Base-by-base conservation (phyloP, 2,797 vertebrate genomes). In the Anguilla anguilla region DNA sequence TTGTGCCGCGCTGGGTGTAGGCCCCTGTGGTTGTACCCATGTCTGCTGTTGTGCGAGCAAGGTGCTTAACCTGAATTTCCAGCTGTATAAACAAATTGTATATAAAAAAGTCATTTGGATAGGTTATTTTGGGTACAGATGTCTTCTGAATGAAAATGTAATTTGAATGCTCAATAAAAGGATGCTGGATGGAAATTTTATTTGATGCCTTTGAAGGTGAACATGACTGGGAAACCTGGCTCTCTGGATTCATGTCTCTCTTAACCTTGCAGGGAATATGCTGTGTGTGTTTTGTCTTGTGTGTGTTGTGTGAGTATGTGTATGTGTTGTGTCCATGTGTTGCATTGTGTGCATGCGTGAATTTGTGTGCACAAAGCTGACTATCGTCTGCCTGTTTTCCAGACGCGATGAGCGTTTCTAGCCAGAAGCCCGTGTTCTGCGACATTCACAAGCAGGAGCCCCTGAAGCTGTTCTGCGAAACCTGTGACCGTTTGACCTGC, bases 361-460 rank as follows among this genome's bases (percentile, higher is more conserved):
- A 46, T 46, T 46, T n/a, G 28, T 39, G 31, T 39, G 35, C 43
- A 5, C 77, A 51, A 46, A 51, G 46, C 22, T 82, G 79, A 51
- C 0, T 13, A 2, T 31, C 13, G 22, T 31, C 15, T 2, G 83
- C 1, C 82, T 90, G 11, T 92, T 94, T 90, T 88, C 53, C 96
- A 98, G 98, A 98, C 91, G 97, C 97, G 17, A 96, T 98, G 90
- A 97, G 97, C 53, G 94, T 97, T 79, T 98, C 97, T 89, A 97
- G 96, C 55, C 98, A 98, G 94, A 96, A 96, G 88, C 98, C 98
- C 0, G 98, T 99, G 79, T 99, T 99, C 94, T 99, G 99, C 88
- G 98, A 99, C 85, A 92, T 97, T 92, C 99, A 99, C 96, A 99
- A 98, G 94, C 99, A 99, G 94, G 99, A 99, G 90, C 98, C 98